A percentile compares a stretch with the other conserved stretches of the same genome.
phyloP scores from a whole-genome alignment of 2,797 vertebrate genomes.

The Tolypeutes matacus region DNA sequence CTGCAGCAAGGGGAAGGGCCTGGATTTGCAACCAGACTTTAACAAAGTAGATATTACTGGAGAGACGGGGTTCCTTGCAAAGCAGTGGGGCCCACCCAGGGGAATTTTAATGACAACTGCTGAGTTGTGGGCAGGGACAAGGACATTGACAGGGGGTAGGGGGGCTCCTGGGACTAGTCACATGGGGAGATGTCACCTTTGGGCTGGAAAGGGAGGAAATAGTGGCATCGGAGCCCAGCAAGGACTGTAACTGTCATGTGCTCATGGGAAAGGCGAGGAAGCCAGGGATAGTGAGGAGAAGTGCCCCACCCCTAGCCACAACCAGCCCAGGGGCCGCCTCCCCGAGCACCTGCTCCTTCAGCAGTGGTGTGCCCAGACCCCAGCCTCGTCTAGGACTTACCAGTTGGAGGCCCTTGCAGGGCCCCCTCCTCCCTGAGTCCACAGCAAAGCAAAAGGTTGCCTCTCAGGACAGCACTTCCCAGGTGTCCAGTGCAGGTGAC shows the following conservation, averaged over 20 bases:
- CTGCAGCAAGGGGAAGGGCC: background rate
- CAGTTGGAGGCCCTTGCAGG: background rate
- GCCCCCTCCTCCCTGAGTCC: background rate
- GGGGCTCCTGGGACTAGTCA: background rate
- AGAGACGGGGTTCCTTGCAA: too few species aligned
- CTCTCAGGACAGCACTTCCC: background rate
- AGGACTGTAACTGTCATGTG: background rate
- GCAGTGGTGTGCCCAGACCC: background rate
- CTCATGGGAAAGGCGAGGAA: background rate
- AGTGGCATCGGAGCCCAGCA: background rate
- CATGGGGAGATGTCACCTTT: fast-evolving
- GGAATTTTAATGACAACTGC: fast-evolving
- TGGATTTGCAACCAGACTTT: background rate
- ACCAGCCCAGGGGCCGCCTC: too few species aligned
- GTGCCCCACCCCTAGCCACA: background rate
- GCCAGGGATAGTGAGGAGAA: background rate
- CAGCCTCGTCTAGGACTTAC: fast-evolving
- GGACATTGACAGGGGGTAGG: background rate
- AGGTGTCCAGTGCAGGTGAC: too few species aligned
- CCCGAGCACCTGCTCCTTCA: fast-evolving
- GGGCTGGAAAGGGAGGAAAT: background rate
- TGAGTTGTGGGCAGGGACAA: background rate
- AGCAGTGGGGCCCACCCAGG: background rate
- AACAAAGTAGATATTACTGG: fast-evolving
- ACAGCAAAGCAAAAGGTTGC: fast-evolving